Base-by-base conservation (phyloP, 2,888 invertebrate species). In the Lithophane semibrunnea region DNA sequence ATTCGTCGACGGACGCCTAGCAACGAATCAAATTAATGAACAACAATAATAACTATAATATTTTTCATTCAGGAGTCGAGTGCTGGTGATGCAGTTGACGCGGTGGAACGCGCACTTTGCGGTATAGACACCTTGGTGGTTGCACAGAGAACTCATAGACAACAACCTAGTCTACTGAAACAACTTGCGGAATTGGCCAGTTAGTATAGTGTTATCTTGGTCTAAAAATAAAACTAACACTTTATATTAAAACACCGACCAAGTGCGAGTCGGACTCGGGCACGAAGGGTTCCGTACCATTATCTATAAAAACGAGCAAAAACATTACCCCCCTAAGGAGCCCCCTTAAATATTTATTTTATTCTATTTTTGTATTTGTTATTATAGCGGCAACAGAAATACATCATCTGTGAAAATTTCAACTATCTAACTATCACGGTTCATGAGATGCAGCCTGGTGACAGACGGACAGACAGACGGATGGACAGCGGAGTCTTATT, bases 101-200 rank as follows among this genome's bases (percentile, higher is more conserved):
- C 75, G 10, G 54, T 80, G 44, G 90, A 89, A 72, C 80, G 81
- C 7, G 88, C 87, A 2, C 76, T 89, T 37, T 77, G 83, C 16
- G 80, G 84, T 21, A 58, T 65, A 16, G 78, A 82, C 21, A 65
- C 76, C 13, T 72, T 82, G 47, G 54, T 88, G 16, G 58, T 86
- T 4, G 84, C 83, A 16, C 70, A 73, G 8, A 61, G 44, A 60
- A 49, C 60, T 42, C 67, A 21, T 21, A 37, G 18, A 68, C 54
- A 54, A 18, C 61, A 29, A 61, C 72, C 64, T 24, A 67, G 87
- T 2, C 42, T 92, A 29, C 24, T 90, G n/a, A 71, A 89, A 37
- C 77, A 84, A 77, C 81, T 91, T 24, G 72, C 80, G 16, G 24
- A 47, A 5, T 69, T 86, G 29, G 73, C 88, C 9, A 88, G 90